Evolutionary conservation across 2,797 vertebrate species (phyloP), one percentile per base, ranked within the genome.

Genomic region (Platalea minor): DNA sequence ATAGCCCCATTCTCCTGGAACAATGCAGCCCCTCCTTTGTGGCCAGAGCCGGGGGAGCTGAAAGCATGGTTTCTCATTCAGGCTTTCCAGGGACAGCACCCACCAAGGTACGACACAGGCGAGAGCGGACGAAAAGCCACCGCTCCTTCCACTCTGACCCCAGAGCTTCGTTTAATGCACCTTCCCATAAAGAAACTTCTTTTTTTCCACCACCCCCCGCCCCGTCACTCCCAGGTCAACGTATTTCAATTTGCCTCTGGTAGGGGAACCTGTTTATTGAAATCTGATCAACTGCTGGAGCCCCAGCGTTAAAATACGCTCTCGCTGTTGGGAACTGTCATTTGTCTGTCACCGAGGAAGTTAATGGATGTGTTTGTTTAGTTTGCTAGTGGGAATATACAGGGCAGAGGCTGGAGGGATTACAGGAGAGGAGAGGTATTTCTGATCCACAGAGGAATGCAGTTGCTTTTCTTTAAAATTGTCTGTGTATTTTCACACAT

Each of bases 291-390:
- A 95, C 89, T 85, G 65, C 75, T 59, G 50, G 69, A 95, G 86
- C 78, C 87, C 81, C 86, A 82, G 88, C 2, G 0, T 54, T 95
- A 88, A 96, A 96, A 96, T 80, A 95, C 57, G 9, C 88, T 84
- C 88, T 96, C 2, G 16, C 90, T 96, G 91, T 95, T 94, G 85
- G 95, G 91, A 96, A 86, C 96, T 96, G 96, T 97, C 94, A 96
- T 95, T 96, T 93, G 88, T 94, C 97, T 96, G 96, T 97, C 97
- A 96, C 94, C 64, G 11, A 78, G 86, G 56, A 96, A 95, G 90
- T 92, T 93, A 97, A 96, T 96, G 89, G 94, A 96, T 81, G 68
- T 89, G 97, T 96, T 97, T 98, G 97, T 96, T 98, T 97, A 96
- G 93, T 91, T 97, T 76, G 88, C 83, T 89, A 61, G 92, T 90